Base-by-base conservation (phyloP, 2,797 vertebrate genomes). In the Menidia menidia region DNA sequence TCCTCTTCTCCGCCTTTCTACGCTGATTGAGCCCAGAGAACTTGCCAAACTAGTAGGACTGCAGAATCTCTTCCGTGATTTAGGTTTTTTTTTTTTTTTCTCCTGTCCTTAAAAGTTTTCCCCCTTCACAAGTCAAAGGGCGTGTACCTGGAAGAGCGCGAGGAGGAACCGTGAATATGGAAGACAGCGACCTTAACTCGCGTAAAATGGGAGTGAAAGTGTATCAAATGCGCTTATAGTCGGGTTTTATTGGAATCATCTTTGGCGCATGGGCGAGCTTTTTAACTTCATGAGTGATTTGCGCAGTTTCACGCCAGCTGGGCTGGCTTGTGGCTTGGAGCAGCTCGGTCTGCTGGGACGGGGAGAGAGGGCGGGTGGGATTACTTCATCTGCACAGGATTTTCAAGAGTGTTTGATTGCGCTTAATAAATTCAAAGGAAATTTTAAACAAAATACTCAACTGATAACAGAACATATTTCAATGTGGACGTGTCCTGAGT, bases 21-120 rank as follows among this genome's bases (percentile, higher is more conserved):
- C 83, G 76, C 81, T 47, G 83, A 84, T 87, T 87, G 78, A 86
- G 84, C 60, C 69, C 53, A 82, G 71, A 74, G 80, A 89, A 90
- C 83, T 93, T 89, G 91, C 89, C 85, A 88, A 90, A 89, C 90
- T 92, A 84, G 93, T 90, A 92, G 81, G 73, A 82, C 92, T 88
- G 80, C 83, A 88, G 73, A 93, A 80, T 81, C 91, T 94, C 94
- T 95, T 95, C 94, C 94, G 94, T 93, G 92, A 94, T 94, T 94
- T 93, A 59, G 75, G 41, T 48, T 89, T 85, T 88, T 87, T 77
- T 87, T 86, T 75, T 81, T 75, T 51, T 59, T 25, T 4, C 3
- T 19, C 58, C 75, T 86, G 80, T 83, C 81, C 88, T 87, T 80
- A 84, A 92, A 91, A 86, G 84, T 91, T 91, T 85, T 79, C 74